A percentile compares a stretch with the other conserved stretches of the same genome.
Evolutionary conservation across 2,888 invertebrate genomes (phyloP).

Genomic region (Ormyrus nitidulus): DNA sequence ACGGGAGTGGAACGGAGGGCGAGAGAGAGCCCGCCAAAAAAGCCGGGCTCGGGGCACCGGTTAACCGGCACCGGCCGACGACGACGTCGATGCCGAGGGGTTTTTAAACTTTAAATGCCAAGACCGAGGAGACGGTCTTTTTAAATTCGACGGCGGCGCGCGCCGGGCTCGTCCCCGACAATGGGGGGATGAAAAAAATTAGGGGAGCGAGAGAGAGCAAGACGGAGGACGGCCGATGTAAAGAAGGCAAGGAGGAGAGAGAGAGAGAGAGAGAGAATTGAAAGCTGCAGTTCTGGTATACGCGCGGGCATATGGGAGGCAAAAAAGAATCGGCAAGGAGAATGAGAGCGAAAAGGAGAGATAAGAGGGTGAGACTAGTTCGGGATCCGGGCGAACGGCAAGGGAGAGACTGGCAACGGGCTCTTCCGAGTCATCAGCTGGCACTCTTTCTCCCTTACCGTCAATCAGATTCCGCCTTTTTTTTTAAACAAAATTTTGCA

Average conservation of each 20-base stretch:
- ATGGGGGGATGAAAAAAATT: constrained; percentile 38
- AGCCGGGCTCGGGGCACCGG: constrained; percentile 24
- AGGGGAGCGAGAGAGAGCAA: not conserved
- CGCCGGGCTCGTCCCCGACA: constrained; percentile 27
- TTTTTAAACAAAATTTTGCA: constrained; percentile 11
- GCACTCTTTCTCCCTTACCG: not conserved
- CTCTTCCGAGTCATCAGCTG: constrained; percentile 34
- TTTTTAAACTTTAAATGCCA: constrained; percentile 69
- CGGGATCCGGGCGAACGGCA: constrained; percentile 24
- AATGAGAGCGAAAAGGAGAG: not conserved
- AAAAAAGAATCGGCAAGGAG: not conserved
- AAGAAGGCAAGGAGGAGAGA: too few species aligned
- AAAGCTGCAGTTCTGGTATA: too few species aligned
- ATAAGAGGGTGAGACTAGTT: constrained; percentile 34
- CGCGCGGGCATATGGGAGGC: too few species aligned
- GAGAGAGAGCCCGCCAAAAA: constrained; percentile 41
- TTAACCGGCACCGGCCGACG: constrained; percentile 35
- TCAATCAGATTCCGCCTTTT: not conserved
- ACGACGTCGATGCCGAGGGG: constrained; percentile 39
- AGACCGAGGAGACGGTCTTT: constrained; percentile 52
- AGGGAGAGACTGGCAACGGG: constrained; percentile 22
- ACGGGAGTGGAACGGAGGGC: not conserved
- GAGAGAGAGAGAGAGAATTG: not conserved
- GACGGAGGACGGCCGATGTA: not conserved
- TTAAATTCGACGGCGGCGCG: constrained; percentile 53